phyloP scores from a whole-genome alignment of 2,888 invertebrate species.

The Linhomoeus sp. region DNA sequence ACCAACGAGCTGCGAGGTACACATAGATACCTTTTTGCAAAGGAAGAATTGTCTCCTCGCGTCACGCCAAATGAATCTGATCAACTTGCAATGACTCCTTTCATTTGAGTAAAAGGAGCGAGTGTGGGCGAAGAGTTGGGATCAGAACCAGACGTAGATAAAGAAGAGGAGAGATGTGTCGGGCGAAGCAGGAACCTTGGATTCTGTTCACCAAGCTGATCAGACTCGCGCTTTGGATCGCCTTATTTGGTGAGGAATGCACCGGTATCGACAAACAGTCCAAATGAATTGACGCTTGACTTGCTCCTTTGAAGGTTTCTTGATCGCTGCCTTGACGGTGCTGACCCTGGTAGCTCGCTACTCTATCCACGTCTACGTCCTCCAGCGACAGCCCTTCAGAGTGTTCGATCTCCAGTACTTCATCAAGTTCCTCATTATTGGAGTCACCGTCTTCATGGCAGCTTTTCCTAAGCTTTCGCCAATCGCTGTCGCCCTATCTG shows the following conservation, averaged over 20 bases:
- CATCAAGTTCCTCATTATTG: slow-evolving; percentile 94
- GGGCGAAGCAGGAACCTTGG: slow-evolving; percentile 63
- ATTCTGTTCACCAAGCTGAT: slow-evolving; percentile 95
- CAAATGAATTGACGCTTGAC: slow-evolving; percentile 44
- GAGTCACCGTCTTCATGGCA: slow-evolving; percentile 96
- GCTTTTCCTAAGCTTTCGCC: slow-evolving; percentile 98
- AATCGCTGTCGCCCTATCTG: slow-evolving; percentile 85
- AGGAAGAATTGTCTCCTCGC: too few species aligned
- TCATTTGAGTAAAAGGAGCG: too few species aligned
- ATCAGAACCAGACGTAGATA: too few species aligned
- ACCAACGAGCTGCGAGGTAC: too few species aligned
- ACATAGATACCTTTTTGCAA: too few species aligned
- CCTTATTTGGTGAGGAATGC: slow-evolving; percentile 59
- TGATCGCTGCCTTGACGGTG: slow-evolving; percentile 88
- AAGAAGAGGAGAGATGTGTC: too few species aligned
- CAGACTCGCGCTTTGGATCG: slow-evolving; percentile 94
- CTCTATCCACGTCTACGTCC: slow-evolving; percentile 69
- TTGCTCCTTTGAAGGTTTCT: slow-evolving; percentile 44
- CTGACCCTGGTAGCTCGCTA: slow-evolving; percentile 85
- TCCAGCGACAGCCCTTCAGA: slow-evolving; percentile 51
- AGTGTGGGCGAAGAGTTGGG: too few species aligned
- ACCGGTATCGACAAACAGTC: slow-evolving; percentile 46
- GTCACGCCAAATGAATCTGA: too few species aligned
- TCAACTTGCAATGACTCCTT: too few species aligned
- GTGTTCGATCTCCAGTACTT: slow-evolving; percentile 65